Conservation (phyloP, 2,797 vertebrate species). For the Urocyon cinereoargenteus region DNA sequence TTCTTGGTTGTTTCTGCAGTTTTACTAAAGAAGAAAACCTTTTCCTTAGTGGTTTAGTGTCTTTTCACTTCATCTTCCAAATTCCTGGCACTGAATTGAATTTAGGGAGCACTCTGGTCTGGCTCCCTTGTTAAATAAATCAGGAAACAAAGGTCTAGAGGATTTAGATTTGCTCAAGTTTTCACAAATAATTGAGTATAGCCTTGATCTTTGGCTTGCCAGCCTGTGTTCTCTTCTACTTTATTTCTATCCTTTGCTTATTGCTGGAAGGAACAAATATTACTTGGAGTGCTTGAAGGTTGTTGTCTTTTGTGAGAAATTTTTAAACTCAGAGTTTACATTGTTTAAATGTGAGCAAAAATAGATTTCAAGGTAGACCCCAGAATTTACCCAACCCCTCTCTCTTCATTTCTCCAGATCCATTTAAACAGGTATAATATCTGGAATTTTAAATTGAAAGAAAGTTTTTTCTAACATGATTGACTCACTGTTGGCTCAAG, state of each 20-base stretch:
- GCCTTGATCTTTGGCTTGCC: background rate
- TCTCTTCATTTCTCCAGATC: background rate
- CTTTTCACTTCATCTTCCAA: background rate
- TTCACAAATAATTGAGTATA: background rate
- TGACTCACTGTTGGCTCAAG: conserved; percentile 81
- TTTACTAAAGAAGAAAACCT: background rate
- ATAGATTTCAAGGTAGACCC: background rate
- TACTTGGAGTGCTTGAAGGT: background rate
- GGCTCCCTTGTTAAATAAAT: background rate
- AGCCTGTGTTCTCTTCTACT: background rate
- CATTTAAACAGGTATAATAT: conserved; percentile 71
- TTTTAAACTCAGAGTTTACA: conserved; percentile 23
- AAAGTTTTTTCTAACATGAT: conserved; percentile 73
- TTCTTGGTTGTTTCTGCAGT: background rate
- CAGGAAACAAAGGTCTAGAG: conserved; percentile 3
- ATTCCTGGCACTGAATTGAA: background rate
- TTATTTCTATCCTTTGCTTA: background rate
- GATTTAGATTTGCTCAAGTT: background rate
- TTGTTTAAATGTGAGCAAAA: background rate
- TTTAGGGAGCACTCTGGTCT: background rate
- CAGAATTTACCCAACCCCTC: background rate
- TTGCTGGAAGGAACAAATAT: background rate
- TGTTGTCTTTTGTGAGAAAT: background rate
- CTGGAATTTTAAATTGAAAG: conserved; percentile 76
- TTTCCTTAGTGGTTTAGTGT: background rate